These are phyloP conservation scores for Harlomillsia oculata DNA, from an alignment of 1,140 invertebrate species.

Conservation along the genomic window DNA sequence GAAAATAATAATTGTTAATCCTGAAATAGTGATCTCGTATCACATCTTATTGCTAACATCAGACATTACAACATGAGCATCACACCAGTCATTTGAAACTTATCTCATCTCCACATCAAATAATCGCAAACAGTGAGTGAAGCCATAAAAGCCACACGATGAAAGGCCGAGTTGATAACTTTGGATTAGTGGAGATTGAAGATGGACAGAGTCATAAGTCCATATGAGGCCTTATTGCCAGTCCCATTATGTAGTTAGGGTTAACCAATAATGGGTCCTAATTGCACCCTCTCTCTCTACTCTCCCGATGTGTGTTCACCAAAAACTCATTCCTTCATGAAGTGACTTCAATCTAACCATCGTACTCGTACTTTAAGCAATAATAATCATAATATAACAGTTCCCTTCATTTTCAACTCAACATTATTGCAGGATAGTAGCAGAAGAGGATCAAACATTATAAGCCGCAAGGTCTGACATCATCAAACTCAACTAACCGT, in stretches of 20 bases:
- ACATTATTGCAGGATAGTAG: background rate
- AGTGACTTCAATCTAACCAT: too few species aligned
- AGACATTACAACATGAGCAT: background rate
- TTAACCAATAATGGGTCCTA: conserved; percentile 24
- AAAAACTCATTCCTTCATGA: too few species aligned
- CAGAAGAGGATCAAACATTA: background rate
- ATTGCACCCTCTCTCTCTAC: conserved; percentile 17
- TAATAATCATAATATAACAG: background rate
- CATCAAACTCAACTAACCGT: too few species aligned
- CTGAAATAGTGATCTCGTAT: too few species aligned
- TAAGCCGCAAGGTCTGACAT: background rate
- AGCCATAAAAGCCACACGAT: too few species aligned
- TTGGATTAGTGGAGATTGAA: background rate
- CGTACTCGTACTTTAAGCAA: background rate
- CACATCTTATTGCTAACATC: too few species aligned
- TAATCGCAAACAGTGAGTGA: too few species aligned
- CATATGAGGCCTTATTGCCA: background rate
- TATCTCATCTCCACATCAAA: too few species aligned
- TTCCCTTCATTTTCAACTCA: background rate
- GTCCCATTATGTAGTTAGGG: conserved; percentile 11
- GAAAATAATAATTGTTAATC: too few species aligned
- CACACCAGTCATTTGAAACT: background rate
- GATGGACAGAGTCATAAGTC: background rate
- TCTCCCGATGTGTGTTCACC: background rate
- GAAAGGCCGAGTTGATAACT: background rate